Percentiles rank a stretch among this genome's conserved stretches.
phyloP scores from a whole-genome alignment of 2,888 invertebrate species.

The Fragum fragum region DNA sequence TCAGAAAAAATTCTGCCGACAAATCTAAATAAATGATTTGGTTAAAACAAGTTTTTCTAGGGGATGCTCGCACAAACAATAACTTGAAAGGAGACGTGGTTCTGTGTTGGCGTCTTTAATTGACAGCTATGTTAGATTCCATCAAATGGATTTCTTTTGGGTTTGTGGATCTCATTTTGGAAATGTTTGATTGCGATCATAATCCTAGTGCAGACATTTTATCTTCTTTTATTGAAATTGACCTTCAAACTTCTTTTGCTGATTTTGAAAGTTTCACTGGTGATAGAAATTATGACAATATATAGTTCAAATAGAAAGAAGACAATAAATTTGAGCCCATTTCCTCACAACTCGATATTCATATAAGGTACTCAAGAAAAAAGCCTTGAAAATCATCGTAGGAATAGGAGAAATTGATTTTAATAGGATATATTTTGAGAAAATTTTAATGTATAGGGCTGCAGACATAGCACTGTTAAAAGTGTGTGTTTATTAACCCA shows the following conservation, averaged over 20 bases:
- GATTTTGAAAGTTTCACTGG: too few species aligned
- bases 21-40: slow-evolving; percentile 11
- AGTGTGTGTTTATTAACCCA: too few species aligned
- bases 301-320: too few species aligned
- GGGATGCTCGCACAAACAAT: slow-evolving; percentile 14
- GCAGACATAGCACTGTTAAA: too few species aligned
- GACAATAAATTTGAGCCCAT: too few species aligned
- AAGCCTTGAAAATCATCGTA: too few species aligned
- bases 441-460: too few species aligned
- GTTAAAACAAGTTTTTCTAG: slow-evolving; percentile 15
- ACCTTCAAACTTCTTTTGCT: not conserved
- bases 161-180: not conserved
- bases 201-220: not conserved
- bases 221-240: not conserved
- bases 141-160: slow-evolving; percentile 3
- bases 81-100: not conserved
- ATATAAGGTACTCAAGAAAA: too few species aligned
- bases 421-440: too few species aligned
- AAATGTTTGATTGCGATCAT: not conserved
- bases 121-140: slow-evolving; percentile 9
- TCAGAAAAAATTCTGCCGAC: slow-evolving; percentile 3
- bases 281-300: too few species aligned
- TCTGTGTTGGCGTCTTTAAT: slow-evolving; percentile 1
- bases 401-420: too few species aligned
- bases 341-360: too few species aligned